Percentiles rank a stretch among this genome's conserved stretches.
Conservation (phyloP, 1,140 invertebrate species). For the Megathymus violae region DNA sequence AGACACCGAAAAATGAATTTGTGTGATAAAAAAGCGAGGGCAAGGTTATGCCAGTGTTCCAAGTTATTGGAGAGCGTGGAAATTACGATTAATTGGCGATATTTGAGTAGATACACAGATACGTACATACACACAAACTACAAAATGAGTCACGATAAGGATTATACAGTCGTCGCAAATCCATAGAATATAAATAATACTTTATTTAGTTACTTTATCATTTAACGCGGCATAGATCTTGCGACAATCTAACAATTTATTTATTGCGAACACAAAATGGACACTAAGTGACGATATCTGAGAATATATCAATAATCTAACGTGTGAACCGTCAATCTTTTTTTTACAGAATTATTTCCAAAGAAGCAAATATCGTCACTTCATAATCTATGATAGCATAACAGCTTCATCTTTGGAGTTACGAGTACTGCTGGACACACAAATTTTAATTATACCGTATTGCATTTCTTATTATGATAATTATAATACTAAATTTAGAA, state of each 20-base stretch:
- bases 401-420: slow-evolving; percentile 72
- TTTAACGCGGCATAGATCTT: slow-evolving; percentile 25
- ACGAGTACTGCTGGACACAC: slow-evolving; percentile 80
- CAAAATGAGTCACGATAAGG: slow-evolving; percentile 76
- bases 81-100: slow-evolving; percentile 69
- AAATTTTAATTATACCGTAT: slow-evolving; percentile 65
- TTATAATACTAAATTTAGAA: slow-evolving; percentile 41
- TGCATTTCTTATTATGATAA: slow-evolving; percentile 79
- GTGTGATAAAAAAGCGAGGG: slow-evolving; percentile 42
- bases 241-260: slow-evolving; percentile 17
- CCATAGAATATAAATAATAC: slow-evolving; percentile 61
- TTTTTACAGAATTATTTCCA: slow-evolving; percentile 26
- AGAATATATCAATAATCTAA: not conserved
- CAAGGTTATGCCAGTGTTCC: slow-evolving; percentile 65
- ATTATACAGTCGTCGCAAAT: slow-evolving; percentile 80
- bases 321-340: slow-evolving; percentile 8
- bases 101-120: slow-evolving; percentile 77
- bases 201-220: slow-evolving; percentile 9
- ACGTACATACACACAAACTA: slow-evolving; percentile 82
- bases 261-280: slow-evolving; percentile 25
- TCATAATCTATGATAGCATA: slow-evolving; percentile 34
- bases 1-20: slow-evolving; percentile 52
- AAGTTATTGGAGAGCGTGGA: slow-evolving; percentile 71
- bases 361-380: slow-evolving; percentile 52
- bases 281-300: slow-evolving; percentile 18